A percentile compares a stretch with the other conserved stretches of the same genome.
These are phyloP conservation scores for Thamnophis sirtalis DNA, from an alignment of 2,113 vertebrate species.

Conservation along the genomic window DNA sequence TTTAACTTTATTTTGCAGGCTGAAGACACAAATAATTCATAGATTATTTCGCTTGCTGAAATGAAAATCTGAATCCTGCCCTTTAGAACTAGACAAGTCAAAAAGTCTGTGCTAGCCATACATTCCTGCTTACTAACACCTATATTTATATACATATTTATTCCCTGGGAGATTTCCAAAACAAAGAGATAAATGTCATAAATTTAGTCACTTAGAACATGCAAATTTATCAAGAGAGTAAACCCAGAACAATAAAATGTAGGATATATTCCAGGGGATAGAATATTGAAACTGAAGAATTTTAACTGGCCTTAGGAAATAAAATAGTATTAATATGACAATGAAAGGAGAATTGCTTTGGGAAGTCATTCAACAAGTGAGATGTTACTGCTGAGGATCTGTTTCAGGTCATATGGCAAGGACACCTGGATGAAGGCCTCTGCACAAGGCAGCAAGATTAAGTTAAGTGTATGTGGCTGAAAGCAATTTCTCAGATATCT, in stretches of 20 bases:
- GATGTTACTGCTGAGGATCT: neutral
- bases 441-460: neutral
- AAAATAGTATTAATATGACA: neutral
- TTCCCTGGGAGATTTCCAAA: neutral
- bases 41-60: neutral
- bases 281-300: neutral
- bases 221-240: neutral
- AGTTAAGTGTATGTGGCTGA: neutral
- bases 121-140: neutral
- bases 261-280: neutral
- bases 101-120: neutral
- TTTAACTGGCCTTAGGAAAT: neutral
- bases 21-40: conserved; percentile 25
- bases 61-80: neutral
- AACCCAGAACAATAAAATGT: neutral
- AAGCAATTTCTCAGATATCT: neutral
- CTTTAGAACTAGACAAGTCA: neutral
- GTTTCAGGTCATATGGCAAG: neutral
- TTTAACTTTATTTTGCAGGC: conserved; percentile 12
- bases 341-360: neutral
- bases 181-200: neutral
- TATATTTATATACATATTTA: neutral
- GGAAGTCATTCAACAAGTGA: neutral
- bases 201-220: neutral
- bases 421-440: neutral